Base-by-base conservation (phyloP, 2,797 vertebrate species). In the Mastacembelus armatus region DNA sequence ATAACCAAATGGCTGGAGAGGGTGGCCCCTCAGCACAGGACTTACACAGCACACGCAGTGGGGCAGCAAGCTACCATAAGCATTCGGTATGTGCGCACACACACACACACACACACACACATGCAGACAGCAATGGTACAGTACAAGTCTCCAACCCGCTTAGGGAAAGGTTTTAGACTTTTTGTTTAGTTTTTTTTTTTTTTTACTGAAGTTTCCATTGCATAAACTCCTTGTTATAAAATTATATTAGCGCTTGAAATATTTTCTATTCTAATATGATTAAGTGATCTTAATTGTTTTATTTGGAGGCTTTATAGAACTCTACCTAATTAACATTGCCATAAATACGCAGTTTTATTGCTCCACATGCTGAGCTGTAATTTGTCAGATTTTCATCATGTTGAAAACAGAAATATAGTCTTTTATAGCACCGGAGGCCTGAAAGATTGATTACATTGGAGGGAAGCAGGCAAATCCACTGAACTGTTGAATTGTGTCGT, bases 1-100 rank as follows among this genome's bases (percentile, higher is more conserved):
- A 95, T 94, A 94, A 94, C 95, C 94, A 95, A 95, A 95, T 95
- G 94, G 93, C 94, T 95, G 93, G 89, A 69, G 89, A 95, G 95
- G 94, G 94, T 95, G 95, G 94, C 94, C 93, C 89, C 92, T 93
- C 89, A 88, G 92, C 91, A 95, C 92, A 88, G 91, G 93, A 96
- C 94, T 92, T 93, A 87, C 91, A 92, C 86, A 93, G 90, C 79
- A 77, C 78, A 77, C 89, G 91, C 88, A 91, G 89, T 44, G 91
- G 95, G 94, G 95, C 95, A 94, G 60, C 75, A 87, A 93, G 87
- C 87, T 91, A 94, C 91, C 89, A 91, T 91, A 93, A 91, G 92
- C 93, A 64, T 78, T 55, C 60, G 78, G 71, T 56, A 50, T 66
- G 39, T 50, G 35, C 47, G 54, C 51, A 52, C 68, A 66, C 57